These are phyloP conservation scores for Chaitophorus viminalis DNA, from an alignment of 2,888 invertebrate genomes.

Conservation along the genomic window DNA sequence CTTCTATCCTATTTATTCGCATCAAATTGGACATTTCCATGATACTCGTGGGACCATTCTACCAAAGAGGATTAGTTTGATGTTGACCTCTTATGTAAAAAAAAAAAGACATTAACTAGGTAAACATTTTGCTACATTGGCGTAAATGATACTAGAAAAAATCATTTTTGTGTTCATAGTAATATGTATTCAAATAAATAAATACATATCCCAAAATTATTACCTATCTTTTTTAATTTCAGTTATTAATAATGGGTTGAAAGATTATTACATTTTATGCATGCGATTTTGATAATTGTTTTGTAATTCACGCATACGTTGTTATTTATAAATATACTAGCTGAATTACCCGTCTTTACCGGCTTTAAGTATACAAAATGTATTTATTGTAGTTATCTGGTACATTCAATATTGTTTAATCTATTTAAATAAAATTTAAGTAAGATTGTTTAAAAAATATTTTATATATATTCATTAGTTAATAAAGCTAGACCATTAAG, in stretches of 20 bases:
- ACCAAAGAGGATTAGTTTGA: conserved; percentile 37
- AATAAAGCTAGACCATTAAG: too few species aligned
- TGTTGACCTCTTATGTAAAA: conserved; percentile 21
- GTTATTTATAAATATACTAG: background rate
- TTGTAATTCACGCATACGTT: background rate
- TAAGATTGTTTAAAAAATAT: too few species aligned
- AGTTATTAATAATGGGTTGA: background rate
- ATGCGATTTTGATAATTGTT: background rate
- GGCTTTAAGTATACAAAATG: too few species aligned
- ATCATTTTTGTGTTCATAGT: background rate
- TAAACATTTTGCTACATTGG: background rate
- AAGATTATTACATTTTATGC: background rate
- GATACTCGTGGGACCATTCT: background rate
- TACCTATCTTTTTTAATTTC: conserved; percentile 1
- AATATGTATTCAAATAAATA: background rate
- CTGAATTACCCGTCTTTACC: too few species aligned
- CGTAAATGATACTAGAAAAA: background rate
- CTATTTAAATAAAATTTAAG: too few species aligned
- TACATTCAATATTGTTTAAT: too few species aligned
- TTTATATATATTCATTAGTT: too few species aligned
- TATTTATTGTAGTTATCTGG: too few species aligned
- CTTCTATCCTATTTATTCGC: background rate
- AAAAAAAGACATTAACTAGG: background rate
- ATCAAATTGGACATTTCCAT: conserved; percentile 16
- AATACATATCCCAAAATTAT: conserved; percentile 19